Evolutionary conservation across 2,797 vertebrate genomes (phyloP).

Genomic region (Dallia pectoralis): DNA sequence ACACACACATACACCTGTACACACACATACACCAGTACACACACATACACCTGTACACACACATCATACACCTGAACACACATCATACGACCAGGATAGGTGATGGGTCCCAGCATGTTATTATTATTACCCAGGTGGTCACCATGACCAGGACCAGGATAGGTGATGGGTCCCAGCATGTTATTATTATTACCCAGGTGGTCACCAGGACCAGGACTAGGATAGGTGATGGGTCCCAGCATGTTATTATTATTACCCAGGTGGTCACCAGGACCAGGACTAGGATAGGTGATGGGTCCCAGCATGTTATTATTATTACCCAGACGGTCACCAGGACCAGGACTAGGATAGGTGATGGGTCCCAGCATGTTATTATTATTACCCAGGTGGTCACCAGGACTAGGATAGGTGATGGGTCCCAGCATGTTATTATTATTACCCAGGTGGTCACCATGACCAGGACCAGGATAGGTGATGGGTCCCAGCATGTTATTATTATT

Average conservation of each 20-base stretch:
- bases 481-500: not conserved
- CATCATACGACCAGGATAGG: too few relatives aligned
- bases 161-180: too few relatives aligned
- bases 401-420: too few relatives aligned
- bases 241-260: not conserved
- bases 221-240: not conserved
- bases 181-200: too few relatives aligned
- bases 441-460: slow-evolving; percentile 30
- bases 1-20: slow-evolving; percentile 48
- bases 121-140: too few relatives aligned
- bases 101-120: too few relatives aligned
- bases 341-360: too few relatives aligned
- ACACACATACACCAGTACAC: slow-evolving; percentile 78
- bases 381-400: slow-evolving; percentile 66
- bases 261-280: not conserved
- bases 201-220: not conserved
- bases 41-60: too few relatives aligned
- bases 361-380: too few relatives aligned
- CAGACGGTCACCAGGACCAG: not conserved
- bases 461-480: too few relatives aligned
- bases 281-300: not conserved
- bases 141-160: too few relatives aligned
- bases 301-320: not conserved
- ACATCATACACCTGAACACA: too few relatives aligned
- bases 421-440: not conserved